phyloP scores from a whole-genome alignment of 2,888 invertebrate genomes.

The Dryococelus australis region DNA sequence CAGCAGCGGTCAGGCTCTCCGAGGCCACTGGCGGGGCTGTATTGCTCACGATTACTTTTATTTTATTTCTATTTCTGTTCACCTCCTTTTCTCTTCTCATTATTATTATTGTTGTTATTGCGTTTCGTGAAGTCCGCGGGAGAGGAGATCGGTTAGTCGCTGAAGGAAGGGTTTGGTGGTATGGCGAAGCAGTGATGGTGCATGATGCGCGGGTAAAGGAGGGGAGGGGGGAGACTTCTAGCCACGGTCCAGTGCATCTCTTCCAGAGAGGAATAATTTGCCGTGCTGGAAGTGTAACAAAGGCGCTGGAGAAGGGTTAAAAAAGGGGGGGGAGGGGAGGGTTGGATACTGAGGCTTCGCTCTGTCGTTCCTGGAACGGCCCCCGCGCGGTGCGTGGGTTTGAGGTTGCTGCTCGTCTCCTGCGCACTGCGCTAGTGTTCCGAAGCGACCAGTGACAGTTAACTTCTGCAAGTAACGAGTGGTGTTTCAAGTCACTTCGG shows the following conservation, averaged over 20 bases:
- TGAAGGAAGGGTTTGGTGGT: neutral
- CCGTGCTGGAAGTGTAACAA: constrained; percentile 3
- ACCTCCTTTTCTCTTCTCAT: neutral
- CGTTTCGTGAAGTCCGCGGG: neutral
- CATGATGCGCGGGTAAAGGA: too few relatives aligned
- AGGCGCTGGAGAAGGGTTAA: neutral
- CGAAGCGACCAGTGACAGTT: too few relatives aligned
- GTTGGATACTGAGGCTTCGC: neutral
- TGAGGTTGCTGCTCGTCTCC: too few relatives aligned
- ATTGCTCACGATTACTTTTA: neutral
- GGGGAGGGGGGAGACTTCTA: neutral
- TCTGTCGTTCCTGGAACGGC: neutral
- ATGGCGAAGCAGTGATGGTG: neutral
- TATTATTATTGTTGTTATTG: constrained; percentile 6
- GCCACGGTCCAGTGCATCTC: neutral
- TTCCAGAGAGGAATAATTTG: neutral
- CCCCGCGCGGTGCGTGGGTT: too few relatives aligned
- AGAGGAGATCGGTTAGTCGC: neutral
- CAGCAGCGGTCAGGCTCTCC: neutral
- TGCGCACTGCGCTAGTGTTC: too few relatives aligned
- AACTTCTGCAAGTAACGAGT: too few relatives aligned
- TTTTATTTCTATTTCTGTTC: neutral
- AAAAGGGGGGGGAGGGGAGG: neutral
- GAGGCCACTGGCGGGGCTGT: neutral
- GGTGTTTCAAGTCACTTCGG: too few relatives aligned